Conservation (phyloP, 2,888 invertebrate genomes). For the Caradrina kadenii region DNA sequence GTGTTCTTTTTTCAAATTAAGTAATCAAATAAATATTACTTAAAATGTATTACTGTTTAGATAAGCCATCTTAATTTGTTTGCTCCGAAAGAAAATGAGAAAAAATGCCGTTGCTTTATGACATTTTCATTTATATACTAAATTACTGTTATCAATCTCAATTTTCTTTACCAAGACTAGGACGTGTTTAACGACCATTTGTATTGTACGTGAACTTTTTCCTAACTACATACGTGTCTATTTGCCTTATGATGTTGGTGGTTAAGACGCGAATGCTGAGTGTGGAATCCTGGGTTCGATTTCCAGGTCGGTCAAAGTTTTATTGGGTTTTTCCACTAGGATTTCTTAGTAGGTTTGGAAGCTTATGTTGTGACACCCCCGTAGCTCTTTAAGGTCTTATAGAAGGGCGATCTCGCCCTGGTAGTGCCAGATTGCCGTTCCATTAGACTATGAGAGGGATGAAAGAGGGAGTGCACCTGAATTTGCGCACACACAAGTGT, state of each 20-base stretch:
- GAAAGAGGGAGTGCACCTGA: no score
- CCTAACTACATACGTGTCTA: constrained; percentile 24
- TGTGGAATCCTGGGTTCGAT: no score
- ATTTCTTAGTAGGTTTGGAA: no score
- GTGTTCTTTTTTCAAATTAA: constrained; percentile 2
- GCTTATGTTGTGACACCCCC: no score
- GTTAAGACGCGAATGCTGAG: no score
- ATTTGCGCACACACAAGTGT: no score
- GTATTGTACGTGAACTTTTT: constrained; percentile 43
- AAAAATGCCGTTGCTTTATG: constrained; percentile 52
- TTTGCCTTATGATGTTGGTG: background rate
- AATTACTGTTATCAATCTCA: constrained; percentile 61
- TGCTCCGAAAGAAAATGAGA: constrained; percentile 38
- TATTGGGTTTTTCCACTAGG: no score
- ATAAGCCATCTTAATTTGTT: constrained; percentile 31
- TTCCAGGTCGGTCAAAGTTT: no score
- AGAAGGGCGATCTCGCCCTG: no score
- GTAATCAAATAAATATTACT: constrained; percentile 1
- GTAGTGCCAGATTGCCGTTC: no score
- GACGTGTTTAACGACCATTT: constrained; percentile 40
- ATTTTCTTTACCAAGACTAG: constrained; percentile 44
- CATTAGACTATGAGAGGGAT: no score
- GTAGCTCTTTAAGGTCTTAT: no score
- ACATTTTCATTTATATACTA: constrained; percentile 47
- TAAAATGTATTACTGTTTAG: constrained; percentile 29